Evolutionary conservation across 1,140 invertebrate species (phyloP), one percentile per base, ranked within the genome.

Genomic region (Glossosoma conforme): DNA sequence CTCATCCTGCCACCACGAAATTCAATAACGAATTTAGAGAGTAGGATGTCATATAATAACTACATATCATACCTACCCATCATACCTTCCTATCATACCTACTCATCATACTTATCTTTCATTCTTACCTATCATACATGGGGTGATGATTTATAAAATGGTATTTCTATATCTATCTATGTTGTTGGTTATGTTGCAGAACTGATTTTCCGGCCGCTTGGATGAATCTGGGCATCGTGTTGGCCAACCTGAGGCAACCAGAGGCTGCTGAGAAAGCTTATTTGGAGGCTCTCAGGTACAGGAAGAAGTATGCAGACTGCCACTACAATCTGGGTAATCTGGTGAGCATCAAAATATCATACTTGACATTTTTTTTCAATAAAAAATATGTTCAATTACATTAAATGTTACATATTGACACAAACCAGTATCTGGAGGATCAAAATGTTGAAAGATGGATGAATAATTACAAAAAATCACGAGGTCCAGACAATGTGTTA

Each of bases 211-310:
- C 94, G 4, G 87, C 91, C 11, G 94, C 93, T 2, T 98, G 93
- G 93, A 98, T 97, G 93, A 98, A 98, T 74, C 74, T 97, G 15
- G 94, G 93, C 10, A 97, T 97, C 60, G 86, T 96, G 35, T 76
- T 94, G 52, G 84, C 91, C 2, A 78, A 81, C 11, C 70, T 85
- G 32, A 84, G 85, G 52, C 81, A 86, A 58, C 81, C 80, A 51
- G 61, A 79, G 13, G 82, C 89, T 62, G 84, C 93, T 2, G 79
- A 93, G 63, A 61, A 65, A 11, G 89, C 91, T 63, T 97, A 96
- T 63, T 72, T 80, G 56, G 86, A 72, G 33, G 93, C 92, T 3
- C 67, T 97, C 1, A 74, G 65, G 22, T 77, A 89, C 66, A 77
- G 92, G 46, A 78, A 73, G 53, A 84, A 82, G 40, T 97, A 96